Evolutionary conservation across 1,140 invertebrate genomes (phyloP).

Genomic region (Coboldia fuscipes): DNA sequence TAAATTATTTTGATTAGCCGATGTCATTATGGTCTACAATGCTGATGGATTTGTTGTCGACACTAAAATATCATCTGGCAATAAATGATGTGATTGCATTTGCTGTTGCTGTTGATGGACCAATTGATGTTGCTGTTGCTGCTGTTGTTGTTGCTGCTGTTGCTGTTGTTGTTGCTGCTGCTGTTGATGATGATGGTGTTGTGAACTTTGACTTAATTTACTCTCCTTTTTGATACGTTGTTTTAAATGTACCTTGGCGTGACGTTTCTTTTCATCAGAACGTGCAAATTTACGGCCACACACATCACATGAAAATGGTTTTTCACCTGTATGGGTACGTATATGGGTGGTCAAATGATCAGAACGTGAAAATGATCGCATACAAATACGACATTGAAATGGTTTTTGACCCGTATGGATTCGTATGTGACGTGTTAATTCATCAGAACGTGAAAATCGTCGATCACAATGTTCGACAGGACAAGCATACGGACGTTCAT

Average conservation of each 20-base stretch:
- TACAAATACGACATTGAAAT: constrained; percentile 96
- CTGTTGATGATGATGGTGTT: too few relatives aligned
- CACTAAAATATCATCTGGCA: too few relatives aligned
- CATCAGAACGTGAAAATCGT: constrained; percentile 91
- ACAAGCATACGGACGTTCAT: constrained; percentile 97
- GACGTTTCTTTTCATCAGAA: constrained; percentile 95
- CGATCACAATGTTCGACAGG: constrained; percentile 93
- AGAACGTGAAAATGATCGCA: constrained; percentile 91
- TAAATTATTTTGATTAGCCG: too few relatives aligned
- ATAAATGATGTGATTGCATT: too few relatives aligned
- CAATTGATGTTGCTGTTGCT: too few relatives aligned
- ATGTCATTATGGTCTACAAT: too few relatives aligned
- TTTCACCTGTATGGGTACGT: constrained; percentile 89
- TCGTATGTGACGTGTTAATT: constrained; percentile 92
- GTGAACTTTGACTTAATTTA: constrained; percentile 15
- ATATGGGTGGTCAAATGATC: constrained; percentile 94
- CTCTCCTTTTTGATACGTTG: constrained; percentile 80
- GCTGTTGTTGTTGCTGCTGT: too few relatives aligned
- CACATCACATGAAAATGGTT: constrained; percentile 95
- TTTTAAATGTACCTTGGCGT: constrained; percentile 97
- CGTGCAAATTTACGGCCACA: constrained; percentile 96
- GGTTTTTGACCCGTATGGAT: constrained; percentile 99
- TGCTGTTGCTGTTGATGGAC: too few relatives aligned
- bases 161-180: too few relatives aligned
- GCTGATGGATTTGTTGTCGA: too few relatives aligned